Base-by-base conservation (phyloP, 1,140 invertebrate genomes). In the Amyelois transitella region DNA sequence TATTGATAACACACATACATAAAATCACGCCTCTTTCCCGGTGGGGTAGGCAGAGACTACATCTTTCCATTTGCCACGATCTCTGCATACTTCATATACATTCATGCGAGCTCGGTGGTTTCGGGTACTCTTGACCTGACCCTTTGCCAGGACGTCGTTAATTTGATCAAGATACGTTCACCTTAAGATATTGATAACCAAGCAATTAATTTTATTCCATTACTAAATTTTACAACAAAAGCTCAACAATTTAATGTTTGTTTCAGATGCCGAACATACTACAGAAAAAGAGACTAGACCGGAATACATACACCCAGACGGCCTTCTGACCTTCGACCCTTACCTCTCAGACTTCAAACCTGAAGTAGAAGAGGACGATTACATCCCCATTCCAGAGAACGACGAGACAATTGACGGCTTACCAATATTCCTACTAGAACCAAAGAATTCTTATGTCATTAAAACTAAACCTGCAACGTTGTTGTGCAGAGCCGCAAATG, bases 401-500 rank as follows among this genome's bases (percentile, higher is more conserved):
- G 80, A 85, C 21, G 86, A 88, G 53, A 81, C 88, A 3, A 90
- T 91, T 57, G 88, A 90, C 45, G 90, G 58, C 78, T 83, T 95
- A 22, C 96, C 96, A 1, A 92, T 95, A 60, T 98, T 98, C 77
- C 88, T 96, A 18, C 90, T 92, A 47, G 95, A 97, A 73, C 97
- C 96, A 0, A 91, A 95, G 69, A 93, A 96, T 77, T 91, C 94
- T 0, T 98, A 93, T 85, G 95, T 97, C 25, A 92, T 97, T 10
- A 96, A 96, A 74, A 96, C 93, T 73, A 95, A 96, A 71, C 94
- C 96, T 7, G 96, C 95, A 0, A 93, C 92, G 0, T 88, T 98
- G 20, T 91, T 93, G 18, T 98, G 97, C 75, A 92, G 94, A 63
- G 96, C 96, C 0, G 93, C 94, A 0, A 94, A 97, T 80, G 96